Base-by-base conservation (phyloP, 2,888 invertebrate species). In the Tubiluchus corallicola region DNA sequence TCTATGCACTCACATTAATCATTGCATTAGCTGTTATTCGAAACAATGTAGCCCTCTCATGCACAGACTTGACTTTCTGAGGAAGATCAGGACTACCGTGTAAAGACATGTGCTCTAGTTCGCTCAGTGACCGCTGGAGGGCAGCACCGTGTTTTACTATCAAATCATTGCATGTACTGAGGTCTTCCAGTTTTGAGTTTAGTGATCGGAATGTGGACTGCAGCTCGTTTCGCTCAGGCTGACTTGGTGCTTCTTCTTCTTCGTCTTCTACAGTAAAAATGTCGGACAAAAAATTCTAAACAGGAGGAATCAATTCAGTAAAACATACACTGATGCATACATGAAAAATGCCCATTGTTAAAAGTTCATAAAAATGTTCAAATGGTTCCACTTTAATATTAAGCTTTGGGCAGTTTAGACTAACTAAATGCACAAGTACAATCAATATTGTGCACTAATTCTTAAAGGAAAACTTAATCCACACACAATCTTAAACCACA, bases 11-110 rank as follows among this genome's bases (percentile, higher is more conserved):
- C 66, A 82, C 92, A 68, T 84, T 88, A 58, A 94, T 83, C 90
- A 96, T 92, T 44, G 90, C 87, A 66, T 81, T 88, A 51, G 90
- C 84, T 17, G 92, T 84, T 63, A 92, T 87, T 56, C 90, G 74
- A 67, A 94, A 92, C 45, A 92, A 72, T 13, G 88, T 87, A 3
- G 90, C 88, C 48, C 88, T 71, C 64, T 96, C 96, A 47, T 82
- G 82, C 46, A 92, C 81, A 54, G 84, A 78, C 66, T 90, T 90
- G 44, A 82, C n/a, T n/a, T n/a, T n/a, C n/a, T n/a, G n/a, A n/a
- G n/a, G n/a, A n/a, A n/a, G n/a, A n/a, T n/a, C n/a, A n/a, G n/a
- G n/a, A n/a, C n/a, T n/a, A n/a, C n/a, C n/a, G n/a, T n/a, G n/a
- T n/a, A n/a, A n/a, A n/a, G n/a, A n/a, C 18, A 63, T 51, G 48